Evolutionary conservation across 1,140 invertebrate genomes (phyloP), one percentile per base, ranked within the genome.

Genomic region (Lamellibrachia luymesi): DNA sequence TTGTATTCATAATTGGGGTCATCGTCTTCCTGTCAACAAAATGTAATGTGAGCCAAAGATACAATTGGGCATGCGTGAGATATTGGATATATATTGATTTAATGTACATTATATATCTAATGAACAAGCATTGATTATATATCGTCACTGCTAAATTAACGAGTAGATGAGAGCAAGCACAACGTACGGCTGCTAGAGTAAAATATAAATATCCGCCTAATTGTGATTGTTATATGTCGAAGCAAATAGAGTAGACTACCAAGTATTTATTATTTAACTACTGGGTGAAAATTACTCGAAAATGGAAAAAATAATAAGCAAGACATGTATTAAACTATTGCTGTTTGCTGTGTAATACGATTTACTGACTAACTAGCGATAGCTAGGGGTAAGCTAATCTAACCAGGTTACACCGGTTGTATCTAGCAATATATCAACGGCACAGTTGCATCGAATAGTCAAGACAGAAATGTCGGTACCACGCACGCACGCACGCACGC

Each of bases 1-100:
- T 96, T 95, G 93, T 95, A 95, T 91, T 96, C 95, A 91, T 95
- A 95, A 27, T 96, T 95, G 0, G 95, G 90, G n/a, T 93, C 94
- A 51, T 93, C 80, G 52, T 95, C 94, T 50, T 80, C 64, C 64
- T 80, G 13, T 80, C 25, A 80, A 80, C 8, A 56, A 80, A 80
- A 80, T 17, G 25, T 80, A 80, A 80, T 80, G 64, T 80, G 64
- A 80, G 17, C 64, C 64, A 80, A 80, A 22, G 13, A 22, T 80
- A 17, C 64, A 91, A 50, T 91, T 17, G 27, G 2, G 49, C n/a
- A 13, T 50, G 49, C 91, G 27, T 91, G 13, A 91, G 27, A 22
- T 22, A 91, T 10, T 91, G 51, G 91, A 91, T n/a, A 91, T 4
- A 50, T 91, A 91, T 91, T n/a, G 49, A 50, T 27, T 4, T 91